A percentile compares a stretch with the other conserved stretches of the same genome.
These are phyloP conservation scores for Erethizon dorsatum DNA, from an alignment of 2,797 vertebrate species.

Conservation along the genomic window DNA sequence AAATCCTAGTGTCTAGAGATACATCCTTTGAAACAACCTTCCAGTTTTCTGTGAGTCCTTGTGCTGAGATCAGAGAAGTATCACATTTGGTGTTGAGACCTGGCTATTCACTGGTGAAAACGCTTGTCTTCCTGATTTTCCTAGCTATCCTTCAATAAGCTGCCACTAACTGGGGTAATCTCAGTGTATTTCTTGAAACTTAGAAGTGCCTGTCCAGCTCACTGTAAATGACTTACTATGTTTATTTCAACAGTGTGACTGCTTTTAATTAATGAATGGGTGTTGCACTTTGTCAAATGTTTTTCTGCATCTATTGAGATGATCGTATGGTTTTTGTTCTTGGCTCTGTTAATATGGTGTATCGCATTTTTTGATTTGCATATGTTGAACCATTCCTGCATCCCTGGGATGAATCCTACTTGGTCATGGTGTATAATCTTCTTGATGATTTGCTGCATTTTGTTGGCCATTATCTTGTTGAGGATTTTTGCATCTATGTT, in stretches of 20 bases:
- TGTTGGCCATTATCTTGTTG: not conserved
- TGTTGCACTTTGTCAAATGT: not conserved
- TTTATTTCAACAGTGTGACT: not conserved
- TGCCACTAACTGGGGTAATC: not conserved
- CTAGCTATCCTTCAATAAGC: constrained; percentile 10
- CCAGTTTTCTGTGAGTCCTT: not conserved
- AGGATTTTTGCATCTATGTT: not conserved
- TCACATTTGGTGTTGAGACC: not conserved
- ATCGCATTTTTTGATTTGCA: not conserved
- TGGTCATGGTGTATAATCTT: not conserved
- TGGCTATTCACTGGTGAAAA: not conserved
- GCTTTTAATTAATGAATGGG: not conserved
- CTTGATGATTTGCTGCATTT: not conserved
- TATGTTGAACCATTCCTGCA: not conserved
- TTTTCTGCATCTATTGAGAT: not conserved
- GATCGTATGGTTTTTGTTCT: not conserved
- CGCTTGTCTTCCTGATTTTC: not conserved
- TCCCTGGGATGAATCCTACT: not conserved
- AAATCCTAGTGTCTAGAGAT: not conserved
- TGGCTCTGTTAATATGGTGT: not conserved
- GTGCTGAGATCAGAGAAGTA: not conserved
- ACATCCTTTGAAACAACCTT: not conserved
- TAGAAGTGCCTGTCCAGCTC: not conserved
- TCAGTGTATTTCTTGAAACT: not conserved
- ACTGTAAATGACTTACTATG: not conserved